These are phyloP conservation scores for Parasteatoda lunata DNA, from an alignment of 2,888 invertebrate species.

Conservation along the genomic window DNA sequence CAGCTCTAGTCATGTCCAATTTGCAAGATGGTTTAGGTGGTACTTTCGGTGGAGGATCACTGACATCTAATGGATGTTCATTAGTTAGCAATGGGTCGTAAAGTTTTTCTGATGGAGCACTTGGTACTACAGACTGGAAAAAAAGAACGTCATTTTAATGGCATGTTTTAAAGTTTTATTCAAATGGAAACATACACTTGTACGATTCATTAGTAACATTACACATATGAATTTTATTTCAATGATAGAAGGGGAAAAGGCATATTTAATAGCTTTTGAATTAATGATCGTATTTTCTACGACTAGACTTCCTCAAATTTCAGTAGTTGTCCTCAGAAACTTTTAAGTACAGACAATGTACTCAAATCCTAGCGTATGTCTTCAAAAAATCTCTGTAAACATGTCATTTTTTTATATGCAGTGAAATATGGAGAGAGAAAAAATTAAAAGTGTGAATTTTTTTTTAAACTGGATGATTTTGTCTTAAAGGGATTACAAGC, in stretches of 20 bases:
- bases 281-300: neutral
- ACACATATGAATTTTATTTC: neutral
- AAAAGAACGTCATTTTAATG: neutral
- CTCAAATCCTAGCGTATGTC: too few species aligned
- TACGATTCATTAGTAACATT: neutral
- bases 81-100: constrained; percentile 50
- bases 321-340: too few species aligned
- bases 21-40: neutral
- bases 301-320: neutral
- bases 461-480: too few species aligned
- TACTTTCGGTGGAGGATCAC: constrained; percentile 6
- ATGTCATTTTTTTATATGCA: too few species aligned
- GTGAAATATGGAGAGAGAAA: too few species aligned
- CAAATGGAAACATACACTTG: neutral
- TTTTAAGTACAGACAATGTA: too few species aligned
- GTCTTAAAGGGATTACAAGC: too few species aligned
- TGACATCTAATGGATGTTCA: constrained; percentile 38
- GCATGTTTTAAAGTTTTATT: neutral
- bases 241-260: neutral
- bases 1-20: constrained; percentile 20
- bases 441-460: too few species aligned
- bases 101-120: constrained; percentile 49
- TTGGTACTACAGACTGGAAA: constrained; percentile 42
- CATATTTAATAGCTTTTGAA: neutral
- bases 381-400: too few species aligned